Evolutionary conservation across 2,113 vertebrate species (phyloP).

Genomic region (human (Homo sapiens)): GRCh38 chr15:33039001-33039500

Average conservation of each 20-base stretch:
- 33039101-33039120: neutral
- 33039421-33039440: slow-evolving; percentile 8
- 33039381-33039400: neutral
- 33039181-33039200: neutral
- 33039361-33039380: neutral
- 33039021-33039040: neutral
- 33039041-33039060: neutral
- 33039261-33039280: neutral
- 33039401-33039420: neutral
- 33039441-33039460: neutral
- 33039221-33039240: neutral
- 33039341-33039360: neutral
- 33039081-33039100: neutral
- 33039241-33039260: neutral
- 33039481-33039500: neutral
- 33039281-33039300: neutral
- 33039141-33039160: neutral
- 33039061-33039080: neutral
- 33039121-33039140: neutral
- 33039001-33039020: neutral
- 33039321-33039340: neutral
- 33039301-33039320: neutral
- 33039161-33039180: neutral
- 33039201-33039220: neutral
- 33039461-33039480: neutral